These are phyloP conservation scores for Pterophyllum scalare DNA, from an alignment of 2,113 vertebrate genomes.

Conservation along the genomic window DNA sequence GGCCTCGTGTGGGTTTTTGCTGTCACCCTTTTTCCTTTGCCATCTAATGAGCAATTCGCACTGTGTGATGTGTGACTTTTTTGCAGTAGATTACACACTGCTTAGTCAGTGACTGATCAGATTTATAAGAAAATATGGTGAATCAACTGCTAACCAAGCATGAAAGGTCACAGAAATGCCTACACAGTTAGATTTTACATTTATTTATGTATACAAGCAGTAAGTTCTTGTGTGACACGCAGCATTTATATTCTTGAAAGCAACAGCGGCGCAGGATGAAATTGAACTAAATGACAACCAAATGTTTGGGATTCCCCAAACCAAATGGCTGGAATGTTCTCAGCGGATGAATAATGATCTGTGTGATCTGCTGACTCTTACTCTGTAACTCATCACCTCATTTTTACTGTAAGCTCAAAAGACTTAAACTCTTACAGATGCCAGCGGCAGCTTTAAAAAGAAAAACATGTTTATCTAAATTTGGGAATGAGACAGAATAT, in stretches of 20 bases:
- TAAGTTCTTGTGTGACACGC: background rate
- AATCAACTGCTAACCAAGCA: background rate
- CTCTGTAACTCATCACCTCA: constrained; percentile 20
- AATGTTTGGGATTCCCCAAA: constrained; percentile 14
- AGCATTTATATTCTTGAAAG: background rate
- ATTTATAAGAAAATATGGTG: background rate
- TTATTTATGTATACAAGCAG: background rate
- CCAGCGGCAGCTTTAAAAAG: constrained; percentile 22
- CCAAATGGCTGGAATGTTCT: constrained; percentile 16
- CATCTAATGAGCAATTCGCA: constrained; percentile 38
- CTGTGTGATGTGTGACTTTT: background rate
- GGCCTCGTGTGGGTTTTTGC: constrained; percentile 22
- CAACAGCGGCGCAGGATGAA: background rate
- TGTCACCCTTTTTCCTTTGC: background rate
- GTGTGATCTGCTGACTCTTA: constrained; percentile 29
- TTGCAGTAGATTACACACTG: background rate
- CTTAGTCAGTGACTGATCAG: background rate
- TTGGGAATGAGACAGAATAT: background rate
- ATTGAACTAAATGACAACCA: constrained; percentile 11
- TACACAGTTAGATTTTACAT: background rate
- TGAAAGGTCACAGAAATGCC: background rate
- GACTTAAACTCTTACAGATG: constrained; percentile 68
- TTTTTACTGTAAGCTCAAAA: constrained; percentile 5
- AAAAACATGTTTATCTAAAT: constrained; percentile 37
- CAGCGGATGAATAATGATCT: constrained; percentile 19